Base-by-base conservation (phyloP, 2,797 vertebrate species). In the Phataginus tetradactyla region DNA sequence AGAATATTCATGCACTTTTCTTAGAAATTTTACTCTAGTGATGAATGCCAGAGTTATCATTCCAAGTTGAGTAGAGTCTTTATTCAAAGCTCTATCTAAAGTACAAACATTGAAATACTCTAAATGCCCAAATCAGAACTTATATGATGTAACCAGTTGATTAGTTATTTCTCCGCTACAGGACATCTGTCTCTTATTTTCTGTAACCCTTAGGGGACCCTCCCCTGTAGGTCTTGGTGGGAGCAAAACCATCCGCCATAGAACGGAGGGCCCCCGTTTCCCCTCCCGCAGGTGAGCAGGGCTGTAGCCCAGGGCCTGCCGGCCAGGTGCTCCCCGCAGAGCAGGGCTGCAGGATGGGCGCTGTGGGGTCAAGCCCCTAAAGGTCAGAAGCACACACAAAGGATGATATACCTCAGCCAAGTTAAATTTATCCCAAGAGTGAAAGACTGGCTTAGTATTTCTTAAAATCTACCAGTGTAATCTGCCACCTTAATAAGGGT, bases 191-290 rank as follows among this genome's bases (percentile, higher is more conserved):
- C 61, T 49, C 32, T 4, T 5, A 3, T 15, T 42, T 23, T 53
- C 68, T 2, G 11, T 20, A 37, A 2, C 8, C n/a, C 78, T 32
- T 2, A 15, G 13, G 7, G 11, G 39, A 5, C 21, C 7, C 34
- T 17, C 13, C 11, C 51, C 89, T 2, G 15, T 9, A 4, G 57
- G 57, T 55, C 68, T 4, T 10, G 1, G 25, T 7, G 20, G 45
- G 68, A 23, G 18, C 3, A 25, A 51, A 66, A 18, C n/a, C 42
- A 2, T 0, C 4, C 5, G 10, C 0, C 4, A 0, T 9, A 42
- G 27, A 77, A 53, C 34, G 1, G 8, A 37, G n/a, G 55, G 14
- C 34, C n/a, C 11, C 17, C 1, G 0, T 18, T 9, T 45, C 45
- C 4, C 11, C 71, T 45, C 34, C 11, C 0, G 13, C 9, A 42